These are phyloP conservation scores for Gallinago media DNA, from an alignment of 2,113 vertebrate species.

Conservation along the genomic window DNA sequence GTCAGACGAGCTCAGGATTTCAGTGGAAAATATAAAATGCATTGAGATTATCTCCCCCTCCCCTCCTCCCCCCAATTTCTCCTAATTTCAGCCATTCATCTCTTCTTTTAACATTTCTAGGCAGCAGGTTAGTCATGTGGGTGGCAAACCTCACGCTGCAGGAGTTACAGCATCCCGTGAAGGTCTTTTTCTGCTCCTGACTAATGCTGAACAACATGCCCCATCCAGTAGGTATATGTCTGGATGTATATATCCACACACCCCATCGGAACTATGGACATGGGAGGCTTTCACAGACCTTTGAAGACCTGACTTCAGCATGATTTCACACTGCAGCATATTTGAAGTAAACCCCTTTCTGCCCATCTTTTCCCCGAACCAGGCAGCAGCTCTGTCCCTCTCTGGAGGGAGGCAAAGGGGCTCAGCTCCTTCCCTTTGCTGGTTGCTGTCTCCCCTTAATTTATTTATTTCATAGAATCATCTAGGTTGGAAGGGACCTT, in stretches of 20 bases:
- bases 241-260: neutral
- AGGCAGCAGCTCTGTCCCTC: neutral
- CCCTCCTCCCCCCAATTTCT: neutral
- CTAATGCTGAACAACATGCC: neutral
- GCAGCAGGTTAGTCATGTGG: neutral
- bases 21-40: neutral
- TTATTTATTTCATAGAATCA: neutral
- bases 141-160: neutral
- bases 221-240: neutral
- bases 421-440: neutral
- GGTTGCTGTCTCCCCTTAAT: neutral
- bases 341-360: neutral
- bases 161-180: neutral
- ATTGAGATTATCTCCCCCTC: neutral
- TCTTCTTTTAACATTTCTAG: neutral
- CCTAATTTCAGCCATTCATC: neutral
- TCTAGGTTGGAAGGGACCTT: neutral
- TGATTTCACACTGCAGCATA: neutral
- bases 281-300: neutral
- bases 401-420: neutral
- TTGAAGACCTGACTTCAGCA: neutral
- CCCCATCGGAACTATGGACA: fast-evolving
- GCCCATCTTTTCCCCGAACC: neutral
- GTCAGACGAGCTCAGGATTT: neutral
- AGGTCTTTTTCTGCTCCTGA: neutral